Evolutionary conservation across 2,113 vertebrate species (phyloP).

Genomic region (Anser cygnoides): DNA sequence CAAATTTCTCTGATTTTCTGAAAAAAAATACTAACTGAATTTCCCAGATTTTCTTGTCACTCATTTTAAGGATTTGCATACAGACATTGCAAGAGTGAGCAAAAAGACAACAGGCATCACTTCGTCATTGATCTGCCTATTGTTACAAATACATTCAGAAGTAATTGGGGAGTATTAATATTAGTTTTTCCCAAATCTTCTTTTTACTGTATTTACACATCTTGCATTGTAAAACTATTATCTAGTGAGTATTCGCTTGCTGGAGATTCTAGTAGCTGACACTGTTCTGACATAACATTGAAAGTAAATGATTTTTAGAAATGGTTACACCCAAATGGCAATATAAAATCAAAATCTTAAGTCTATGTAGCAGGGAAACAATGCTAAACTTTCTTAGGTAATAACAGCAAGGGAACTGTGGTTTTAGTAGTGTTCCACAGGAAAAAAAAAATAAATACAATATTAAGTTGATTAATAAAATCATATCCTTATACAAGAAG

Average conservation of each 20-base stretch:
- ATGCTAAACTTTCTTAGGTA: neutral
- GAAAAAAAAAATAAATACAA: neutral
- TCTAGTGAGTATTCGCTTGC: neutral
- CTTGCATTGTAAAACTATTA: neutral
- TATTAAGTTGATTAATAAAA: neutral
- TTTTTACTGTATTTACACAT: neutral
- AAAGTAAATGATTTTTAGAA: neutral
- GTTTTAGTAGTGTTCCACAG: neutral
- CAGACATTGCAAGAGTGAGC: neutral
- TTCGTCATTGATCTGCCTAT: neutral
- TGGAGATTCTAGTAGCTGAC: neutral
- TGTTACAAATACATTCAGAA: neutral
- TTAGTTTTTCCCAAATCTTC: neutral
- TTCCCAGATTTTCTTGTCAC: neutral
- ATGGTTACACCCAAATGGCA: neutral
- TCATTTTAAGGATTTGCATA: neutral
- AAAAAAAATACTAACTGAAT: neutral
- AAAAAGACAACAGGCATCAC: neutral
- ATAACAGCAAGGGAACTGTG: neutral
- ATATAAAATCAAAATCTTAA: conserved; percentile 9
- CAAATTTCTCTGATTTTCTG: neutral
- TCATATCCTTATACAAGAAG: neutral
- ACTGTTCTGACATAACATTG: neutral
- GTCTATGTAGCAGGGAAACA: neutral
- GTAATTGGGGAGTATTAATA: neutral